Conservation (phyloP, 1,140 invertebrate species). For the Drosophila nannoptera region DNA sequence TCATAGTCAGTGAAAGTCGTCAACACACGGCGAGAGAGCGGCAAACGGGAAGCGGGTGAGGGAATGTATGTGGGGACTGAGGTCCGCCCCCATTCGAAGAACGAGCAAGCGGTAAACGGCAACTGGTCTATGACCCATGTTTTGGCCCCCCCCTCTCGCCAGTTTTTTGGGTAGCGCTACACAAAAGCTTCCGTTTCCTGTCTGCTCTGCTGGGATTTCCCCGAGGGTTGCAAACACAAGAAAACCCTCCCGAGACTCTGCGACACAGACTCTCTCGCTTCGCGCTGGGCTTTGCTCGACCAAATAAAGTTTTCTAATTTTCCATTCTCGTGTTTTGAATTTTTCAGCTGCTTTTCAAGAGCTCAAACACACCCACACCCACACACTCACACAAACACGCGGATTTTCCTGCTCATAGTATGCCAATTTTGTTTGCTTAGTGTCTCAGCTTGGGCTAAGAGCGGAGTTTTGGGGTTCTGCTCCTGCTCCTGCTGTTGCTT, state of each 20-base stretch:
- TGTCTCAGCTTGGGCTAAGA: constrained; percentile 30
- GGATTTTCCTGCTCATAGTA: constrained; percentile 50
- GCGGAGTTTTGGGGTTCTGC: constrained; percentile 12
- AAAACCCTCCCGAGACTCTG: constrained; percentile 3
- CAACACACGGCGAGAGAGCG: constrained; percentile 54
- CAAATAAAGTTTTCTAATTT: constrained; percentile 78
- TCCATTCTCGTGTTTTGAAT: constrained; percentile 72
- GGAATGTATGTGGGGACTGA: neutral
- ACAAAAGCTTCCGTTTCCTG: constrained; percentile 78
- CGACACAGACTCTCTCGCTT: constrained; percentile 44
- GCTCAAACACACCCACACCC: constrained; percentile 18
- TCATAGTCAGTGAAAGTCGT: constrained; percentile 77
- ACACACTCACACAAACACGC: constrained; percentile 4
- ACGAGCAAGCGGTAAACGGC: constrained; percentile 54
- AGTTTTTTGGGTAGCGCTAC: constrained; percentile 28
- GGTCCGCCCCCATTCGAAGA: neutral
- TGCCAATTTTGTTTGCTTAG: constrained; percentile 66
- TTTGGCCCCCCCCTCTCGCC: neutral
- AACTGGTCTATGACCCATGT: constrained; percentile 2
- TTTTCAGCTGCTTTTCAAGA: constrained; percentile 50
- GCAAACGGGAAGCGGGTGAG: too few relatives aligned
- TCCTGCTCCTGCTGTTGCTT: neutral
- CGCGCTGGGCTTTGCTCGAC: constrained; percentile 38
- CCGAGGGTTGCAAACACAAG: constrained; percentile 64
- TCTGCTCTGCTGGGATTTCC: constrained; percentile 74